Evolutionary conservation across 37 sponge, comb jelly and placozoan species (phyloP).

Genomic region (Aplysina aerophoba): DNA sequence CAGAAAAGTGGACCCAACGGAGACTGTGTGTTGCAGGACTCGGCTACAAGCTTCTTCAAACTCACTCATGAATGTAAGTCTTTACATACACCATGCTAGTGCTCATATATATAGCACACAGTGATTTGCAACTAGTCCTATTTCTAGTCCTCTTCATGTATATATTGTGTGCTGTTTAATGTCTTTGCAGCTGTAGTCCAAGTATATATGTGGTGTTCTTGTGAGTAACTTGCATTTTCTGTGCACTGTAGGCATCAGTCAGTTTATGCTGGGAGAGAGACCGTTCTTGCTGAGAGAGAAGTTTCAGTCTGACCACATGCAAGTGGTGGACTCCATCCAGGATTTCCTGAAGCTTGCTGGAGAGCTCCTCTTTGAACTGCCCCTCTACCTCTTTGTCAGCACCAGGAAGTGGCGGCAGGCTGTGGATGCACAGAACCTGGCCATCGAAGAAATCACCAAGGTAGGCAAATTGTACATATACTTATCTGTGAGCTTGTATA

Average conservation of each 20-base stretch:
- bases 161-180: no score
- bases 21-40: neutral
- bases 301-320: slow-evolving; percentile 1
- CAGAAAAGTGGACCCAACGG: neutral
- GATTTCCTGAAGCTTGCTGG: slow-evolving; percentile 24
- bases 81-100: no score
- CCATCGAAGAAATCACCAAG: slow-evolving; percentile 21
- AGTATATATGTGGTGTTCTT: no score
- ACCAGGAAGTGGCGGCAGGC: slow-evolving; percentile 36
- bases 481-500: no score
- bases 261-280: slow-evolving; percentile 30
- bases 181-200: no score
- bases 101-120: no score
- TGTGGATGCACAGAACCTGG: slow-evolving; percentile 15
- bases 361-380: slow-evolving; percentile 36
- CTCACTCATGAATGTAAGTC: slow-evolving; percentile 28
- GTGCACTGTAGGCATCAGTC: slow-evolving; percentile 21
- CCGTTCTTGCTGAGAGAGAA: neutral
- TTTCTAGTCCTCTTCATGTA: no score
- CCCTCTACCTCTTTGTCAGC: slow-evolving; percentile 35
- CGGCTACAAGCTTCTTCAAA: slow-evolving; percentile 10
- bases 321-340: neutral
- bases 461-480: neutral
- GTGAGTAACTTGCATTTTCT: no score
- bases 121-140: no score